Percentiles rank a stretch among this genome's conserved stretches.
These are phyloP conservation scores for Poecile atricapillus DNA, from an alignment of 2,113 vertebrate genomes.

Conservation along the genomic window DNA sequence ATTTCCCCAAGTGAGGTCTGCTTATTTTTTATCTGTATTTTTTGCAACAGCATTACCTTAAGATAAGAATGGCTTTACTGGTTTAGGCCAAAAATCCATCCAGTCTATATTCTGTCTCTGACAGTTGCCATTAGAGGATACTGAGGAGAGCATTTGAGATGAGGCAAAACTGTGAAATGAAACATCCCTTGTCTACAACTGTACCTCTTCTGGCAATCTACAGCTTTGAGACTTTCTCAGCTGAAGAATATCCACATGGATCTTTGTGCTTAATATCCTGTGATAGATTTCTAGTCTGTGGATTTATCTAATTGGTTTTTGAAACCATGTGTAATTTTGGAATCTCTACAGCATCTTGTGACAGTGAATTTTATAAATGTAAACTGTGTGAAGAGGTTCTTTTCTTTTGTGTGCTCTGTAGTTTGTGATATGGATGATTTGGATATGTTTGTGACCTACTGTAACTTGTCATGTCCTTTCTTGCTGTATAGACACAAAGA, in stretches of 20 bases:
- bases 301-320: background rate
- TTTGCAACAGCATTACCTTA: conserved; percentile 19
- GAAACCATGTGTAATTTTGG: background rate
- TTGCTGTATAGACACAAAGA: background rate
- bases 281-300: background rate
- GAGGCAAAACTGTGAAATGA: background rate
- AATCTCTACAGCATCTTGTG: conserved; percentile 12
- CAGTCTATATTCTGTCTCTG: background rate
- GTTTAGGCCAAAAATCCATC: conserved; percentile 36
- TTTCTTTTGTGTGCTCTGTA: background rate
- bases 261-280: background rate
- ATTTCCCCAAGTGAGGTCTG: conserved; percentile 61
- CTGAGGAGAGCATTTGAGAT: background rate
- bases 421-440: background rate
- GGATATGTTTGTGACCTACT: background rate
- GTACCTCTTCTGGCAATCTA: conserved; percentile 17
- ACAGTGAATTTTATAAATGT: conserved; percentile 42
- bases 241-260: background rate
- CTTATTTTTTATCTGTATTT: conserved; percentile 53
- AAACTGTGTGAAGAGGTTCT: background rate
- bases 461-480: background rate
- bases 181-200: background rate
- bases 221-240: conserved; percentile 44
- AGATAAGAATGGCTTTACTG: background rate
- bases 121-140: conserved; percentile 1